Evolutionary conservation across 2,113 vertebrate species (phyloP), one percentile per base, ranked within the genome.

Genomic region (Pelecanoides urinatrix): DNA sequence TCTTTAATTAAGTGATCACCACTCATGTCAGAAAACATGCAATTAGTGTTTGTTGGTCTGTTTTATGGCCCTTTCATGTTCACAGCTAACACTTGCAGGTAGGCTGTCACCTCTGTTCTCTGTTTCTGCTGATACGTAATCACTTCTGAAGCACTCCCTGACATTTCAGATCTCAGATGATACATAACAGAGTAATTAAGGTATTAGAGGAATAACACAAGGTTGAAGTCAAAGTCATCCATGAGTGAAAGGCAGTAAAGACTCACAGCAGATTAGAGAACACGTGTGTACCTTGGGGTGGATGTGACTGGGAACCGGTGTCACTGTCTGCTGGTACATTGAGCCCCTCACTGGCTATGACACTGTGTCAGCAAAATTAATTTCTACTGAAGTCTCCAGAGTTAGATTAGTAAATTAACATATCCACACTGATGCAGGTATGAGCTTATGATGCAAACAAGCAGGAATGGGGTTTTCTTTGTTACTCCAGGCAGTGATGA

Each of bases 1-100:
- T 29, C 61, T 93, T 90, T 95, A 96, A 96, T 95, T 89, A 95
- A 88, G 62, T 66, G 78, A 89, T 90, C 53, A 27, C 67, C 14
- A 12, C 55, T 93, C 91, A 67, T 85, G 80, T 88, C 75, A 62
- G 38, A 76, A 80, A 79, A 78, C 5, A 23, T 1, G 13, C 59
- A 58, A 53, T 83, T 78, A 61, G 76, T 50, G 65, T 45, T 89
- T 50, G 50, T 3, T 67, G 65, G 62, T 56, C 53, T 95, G 49
- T 73, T 92, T 80, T 44, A 63, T 27, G 42, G 83, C 50, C 34
- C 50, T 80, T 68, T 66, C 38, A 3, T 52, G 58, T 34, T 71
- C 93, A 67, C 42, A 32, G 32, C 59, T 63, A 42, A 40, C 17
- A 9, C 45, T 34, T 34, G 50, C 13, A 53, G 67, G 45, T 19